Conservation (phyloP, 2,888 invertebrate species). For the Agrochola lychnidis region DNA sequence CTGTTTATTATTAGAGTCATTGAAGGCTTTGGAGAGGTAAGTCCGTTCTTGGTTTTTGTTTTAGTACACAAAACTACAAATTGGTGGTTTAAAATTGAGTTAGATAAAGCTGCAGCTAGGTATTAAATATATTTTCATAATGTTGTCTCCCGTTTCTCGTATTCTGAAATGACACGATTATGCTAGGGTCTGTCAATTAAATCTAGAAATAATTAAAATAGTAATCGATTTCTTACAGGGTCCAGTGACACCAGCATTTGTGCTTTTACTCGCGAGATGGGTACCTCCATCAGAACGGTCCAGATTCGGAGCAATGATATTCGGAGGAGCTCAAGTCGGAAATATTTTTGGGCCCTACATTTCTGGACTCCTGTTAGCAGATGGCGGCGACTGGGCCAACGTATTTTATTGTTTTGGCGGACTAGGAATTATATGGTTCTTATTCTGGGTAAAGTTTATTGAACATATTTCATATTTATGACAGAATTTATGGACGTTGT, state of each 20-base stretch:
- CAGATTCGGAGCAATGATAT: conserved; percentile 90
- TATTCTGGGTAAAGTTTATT: conserved; percentile 84
- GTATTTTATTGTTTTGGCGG: conserved; percentile 91
- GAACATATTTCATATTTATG: conserved; percentile 31
- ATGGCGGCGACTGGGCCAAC: conserved; percentile 89
- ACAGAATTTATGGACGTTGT: conserved; percentile 22
- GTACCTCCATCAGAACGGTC: conserved; percentile 90
- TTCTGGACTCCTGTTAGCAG: conserved; percentile 84
- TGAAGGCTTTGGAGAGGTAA: conserved; percentile 92
- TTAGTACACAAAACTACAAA: background rate
- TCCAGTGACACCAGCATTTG: conserved; percentile 91
- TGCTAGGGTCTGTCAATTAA: background rate
- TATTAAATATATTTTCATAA: background rate
- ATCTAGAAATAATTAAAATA: background rate
- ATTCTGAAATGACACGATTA: too few relatives aligned
- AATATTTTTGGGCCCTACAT: conserved; percentile 88
- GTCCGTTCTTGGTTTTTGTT: background rate
- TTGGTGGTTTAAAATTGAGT: background rate
- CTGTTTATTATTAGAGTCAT: conserved; percentile 90
- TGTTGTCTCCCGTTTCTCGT: too few relatives aligned
- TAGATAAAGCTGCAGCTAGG: background rate
- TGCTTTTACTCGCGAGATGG: conserved; percentile 91
- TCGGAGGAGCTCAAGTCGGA: conserved; percentile 90
- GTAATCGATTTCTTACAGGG: conserved; percentile 80
- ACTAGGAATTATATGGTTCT: conserved; percentile 88